Percentiles rank a stretch among this genome's conserved stretches.
These are phyloP conservation scores for Anas georgica DNA, from an alignment of 2,797 vertebrate genomes.

Conservation along the genomic window DNA sequence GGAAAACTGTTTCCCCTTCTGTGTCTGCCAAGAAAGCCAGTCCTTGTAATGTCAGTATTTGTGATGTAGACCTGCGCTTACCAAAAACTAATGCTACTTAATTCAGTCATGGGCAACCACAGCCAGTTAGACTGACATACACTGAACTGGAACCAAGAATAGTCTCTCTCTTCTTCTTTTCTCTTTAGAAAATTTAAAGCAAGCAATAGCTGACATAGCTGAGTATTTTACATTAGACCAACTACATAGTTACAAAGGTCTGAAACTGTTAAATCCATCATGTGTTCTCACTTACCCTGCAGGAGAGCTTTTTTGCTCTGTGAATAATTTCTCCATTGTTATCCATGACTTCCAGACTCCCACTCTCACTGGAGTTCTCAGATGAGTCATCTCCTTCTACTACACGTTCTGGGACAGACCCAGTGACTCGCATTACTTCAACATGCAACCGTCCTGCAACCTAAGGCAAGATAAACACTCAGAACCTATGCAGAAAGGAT, in stretches of 20 bases:
- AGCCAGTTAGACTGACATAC: not conserved
- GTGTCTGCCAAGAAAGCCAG: not conserved
- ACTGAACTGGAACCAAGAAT: not conserved
- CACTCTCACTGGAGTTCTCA: conserved; percentile 97
- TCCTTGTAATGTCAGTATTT: not conserved
- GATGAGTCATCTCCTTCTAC: conserved; percentile 93
- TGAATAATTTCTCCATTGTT: conserved; percentile 91
- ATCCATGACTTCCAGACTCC: conserved; percentile 91
- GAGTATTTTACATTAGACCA: not conserved
- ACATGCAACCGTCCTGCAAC: conserved; percentile 93
- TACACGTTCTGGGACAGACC: conserved; percentile 86
- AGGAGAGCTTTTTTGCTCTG: conserved; percentile 91
- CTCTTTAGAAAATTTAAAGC: not conserved
- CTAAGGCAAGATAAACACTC: conserved; percentile 69
- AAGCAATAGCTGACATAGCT: not conserved
- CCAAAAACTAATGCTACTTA: not conserved
- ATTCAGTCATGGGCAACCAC: not conserved
- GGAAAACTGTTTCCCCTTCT: not conserved
- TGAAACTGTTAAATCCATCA: not conserved
- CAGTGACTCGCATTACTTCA: conserved; percentile 92
- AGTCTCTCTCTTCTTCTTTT: not conserved
- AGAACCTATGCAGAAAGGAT: not conserved
- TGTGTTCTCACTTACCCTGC: conserved; percentile 82
- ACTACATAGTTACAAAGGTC: not conserved
- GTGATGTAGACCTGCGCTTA: not conserved